Conservation (phyloP, 2,797 vertebrate species). For the Hydrophis major region DNA sequence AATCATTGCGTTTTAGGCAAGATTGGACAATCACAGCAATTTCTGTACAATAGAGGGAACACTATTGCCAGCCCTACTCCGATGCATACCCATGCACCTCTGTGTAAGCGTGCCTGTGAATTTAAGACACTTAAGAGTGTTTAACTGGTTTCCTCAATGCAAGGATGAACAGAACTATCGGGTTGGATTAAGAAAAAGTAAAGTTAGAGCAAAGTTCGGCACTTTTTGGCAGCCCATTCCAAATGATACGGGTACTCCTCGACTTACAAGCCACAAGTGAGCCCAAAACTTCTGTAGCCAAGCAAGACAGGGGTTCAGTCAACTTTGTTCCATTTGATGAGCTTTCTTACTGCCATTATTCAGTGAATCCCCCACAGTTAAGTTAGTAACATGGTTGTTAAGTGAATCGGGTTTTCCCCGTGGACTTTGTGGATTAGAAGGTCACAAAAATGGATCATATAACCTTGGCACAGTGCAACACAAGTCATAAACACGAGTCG, state of each 20-base stretch:
- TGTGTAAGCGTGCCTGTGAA: not conserved
- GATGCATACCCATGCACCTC: not conserved
- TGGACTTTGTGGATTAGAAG: too few relatives aligned
- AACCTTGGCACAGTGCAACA: too few relatives aligned
- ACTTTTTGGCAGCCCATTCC: not conserved
- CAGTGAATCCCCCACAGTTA: not conserved
- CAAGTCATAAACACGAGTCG: not conserved
- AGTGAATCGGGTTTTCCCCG: too few relatives aligned
- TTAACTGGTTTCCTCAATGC: not conserved
- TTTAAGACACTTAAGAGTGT: not conserved
- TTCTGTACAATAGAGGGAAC: not conserved
- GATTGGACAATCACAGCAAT: not conserved
- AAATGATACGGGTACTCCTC: not conserved
- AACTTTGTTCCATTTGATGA: not conserved
- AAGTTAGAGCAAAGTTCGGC: not conserved
- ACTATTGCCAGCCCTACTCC: not conserved
- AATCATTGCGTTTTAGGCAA: not conserved
- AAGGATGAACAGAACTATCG: not conserved
- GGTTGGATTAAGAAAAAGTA: not conserved
- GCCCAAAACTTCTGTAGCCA: not conserved
- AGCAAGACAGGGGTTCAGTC: not conserved
- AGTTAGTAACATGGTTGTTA: not conserved
- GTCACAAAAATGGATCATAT: too few relatives aligned
- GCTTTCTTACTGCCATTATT: not conserved
- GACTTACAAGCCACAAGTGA: not conserved